A percentile compares a stretch with the other conserved stretches of the same genome.
Conservation (phyloP, 2,888 invertebrate genomes). For the Alentia gelatinosa region DNA sequence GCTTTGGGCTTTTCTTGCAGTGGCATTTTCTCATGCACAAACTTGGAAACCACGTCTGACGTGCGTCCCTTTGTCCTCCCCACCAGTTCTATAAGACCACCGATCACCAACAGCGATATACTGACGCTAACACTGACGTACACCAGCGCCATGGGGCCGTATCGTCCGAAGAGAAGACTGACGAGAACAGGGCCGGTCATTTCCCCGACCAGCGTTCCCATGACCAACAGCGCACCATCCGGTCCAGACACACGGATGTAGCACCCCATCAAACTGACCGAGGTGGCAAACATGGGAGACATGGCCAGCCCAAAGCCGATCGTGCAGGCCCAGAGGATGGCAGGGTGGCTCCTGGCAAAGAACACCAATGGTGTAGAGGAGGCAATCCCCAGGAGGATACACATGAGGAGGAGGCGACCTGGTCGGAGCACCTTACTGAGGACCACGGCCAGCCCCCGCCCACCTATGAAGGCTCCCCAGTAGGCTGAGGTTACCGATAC, state of each 20-base stretch:
- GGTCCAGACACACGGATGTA: slow-evolving; percentile 81
- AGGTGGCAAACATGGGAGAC: slow-evolving; percentile 81
- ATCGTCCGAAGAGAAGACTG: slow-evolving; percentile 76
- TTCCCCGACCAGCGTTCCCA: slow-evolving; percentile 81
- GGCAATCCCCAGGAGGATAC: slow-evolving; percentile 73
- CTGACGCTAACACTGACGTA: slow-evolving; percentile 76
- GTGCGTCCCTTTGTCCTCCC: background rate
- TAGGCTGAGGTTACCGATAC: slow-evolving; percentile 80
- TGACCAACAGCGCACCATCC: slow-evolving; percentile 80
- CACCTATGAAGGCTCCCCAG: slow-evolving; percentile 81
- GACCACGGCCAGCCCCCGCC: slow-evolving; percentile 80
- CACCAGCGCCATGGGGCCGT: slow-evolving; percentile 78
- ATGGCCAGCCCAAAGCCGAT: slow-evolving; percentile 80
- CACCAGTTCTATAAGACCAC: slow-evolving; percentile 71
- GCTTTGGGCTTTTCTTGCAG: too few species aligned
- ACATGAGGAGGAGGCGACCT: slow-evolving; percentile 78
- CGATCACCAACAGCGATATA: slow-evolving; percentile 71
- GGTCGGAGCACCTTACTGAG: slow-evolving; percentile 79
- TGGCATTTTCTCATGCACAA: too few species aligned
- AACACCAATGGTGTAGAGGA: slow-evolving; percentile 75
- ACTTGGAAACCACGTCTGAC: too few species aligned
- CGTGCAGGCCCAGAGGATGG: slow-evolving; percentile 78
- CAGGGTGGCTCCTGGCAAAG: slow-evolving; percentile 1
- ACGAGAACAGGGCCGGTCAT: slow-evolving; percentile 80
- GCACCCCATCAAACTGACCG: slow-evolving; percentile 81